These are phyloP conservation scores for Ichneumon xanthorius DNA, from an alignment of 2,888 invertebrate species.

Conservation along the genomic window DNA sequence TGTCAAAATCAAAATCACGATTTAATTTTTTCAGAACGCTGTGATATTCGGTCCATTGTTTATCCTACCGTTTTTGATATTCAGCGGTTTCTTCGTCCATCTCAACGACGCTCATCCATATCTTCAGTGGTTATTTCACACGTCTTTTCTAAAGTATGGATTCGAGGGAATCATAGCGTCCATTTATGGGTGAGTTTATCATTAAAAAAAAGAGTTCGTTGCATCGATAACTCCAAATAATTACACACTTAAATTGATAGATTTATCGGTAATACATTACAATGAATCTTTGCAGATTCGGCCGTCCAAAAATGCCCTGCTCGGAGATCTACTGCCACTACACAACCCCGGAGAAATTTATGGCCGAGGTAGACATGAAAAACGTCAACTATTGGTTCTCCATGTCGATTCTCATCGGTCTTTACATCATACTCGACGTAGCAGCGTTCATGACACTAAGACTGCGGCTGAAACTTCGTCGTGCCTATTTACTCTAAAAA, in stretches of 20 bases:
- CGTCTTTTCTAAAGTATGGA: constrained; percentile 95
- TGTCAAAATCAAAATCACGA: constrained; percentile 5
- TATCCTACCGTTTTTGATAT: constrained; percentile 94
- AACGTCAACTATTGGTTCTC: constrained; percentile 89
- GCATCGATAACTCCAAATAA: constrained; percentile 22
- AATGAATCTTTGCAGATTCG: constrained; percentile 86
- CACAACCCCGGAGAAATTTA: constrained; percentile 89
- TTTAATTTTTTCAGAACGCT: constrained; percentile 89
- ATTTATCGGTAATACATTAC: constrained; percentile 3
- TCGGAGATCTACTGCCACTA: constrained; percentile 92
- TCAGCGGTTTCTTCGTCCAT: constrained; percentile 97
- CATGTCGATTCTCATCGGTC: constrained; percentile 88
- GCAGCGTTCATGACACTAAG: constrained; percentile 89
- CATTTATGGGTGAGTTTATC: constrained; percentile 88
- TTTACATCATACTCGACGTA: constrained; percentile 88
- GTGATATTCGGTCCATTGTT: constrained; percentile 95
- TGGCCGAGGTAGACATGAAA: constrained; percentile 91
- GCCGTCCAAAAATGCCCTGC: constrained; percentile 91
- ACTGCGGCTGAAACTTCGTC: constrained; percentile 86
- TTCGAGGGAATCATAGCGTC: constrained; percentile 93
- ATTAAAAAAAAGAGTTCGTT: constrained; percentile 4
- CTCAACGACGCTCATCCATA: constrained; percentile 92
- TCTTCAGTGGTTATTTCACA: constrained; percentile 94
- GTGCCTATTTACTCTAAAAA: constrained; percentile 11
- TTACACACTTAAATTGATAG: neutral